Base-by-base conservation (phyloP, 2,888 invertebrate genomes). In the Stictocephala bisonia region DNA sequence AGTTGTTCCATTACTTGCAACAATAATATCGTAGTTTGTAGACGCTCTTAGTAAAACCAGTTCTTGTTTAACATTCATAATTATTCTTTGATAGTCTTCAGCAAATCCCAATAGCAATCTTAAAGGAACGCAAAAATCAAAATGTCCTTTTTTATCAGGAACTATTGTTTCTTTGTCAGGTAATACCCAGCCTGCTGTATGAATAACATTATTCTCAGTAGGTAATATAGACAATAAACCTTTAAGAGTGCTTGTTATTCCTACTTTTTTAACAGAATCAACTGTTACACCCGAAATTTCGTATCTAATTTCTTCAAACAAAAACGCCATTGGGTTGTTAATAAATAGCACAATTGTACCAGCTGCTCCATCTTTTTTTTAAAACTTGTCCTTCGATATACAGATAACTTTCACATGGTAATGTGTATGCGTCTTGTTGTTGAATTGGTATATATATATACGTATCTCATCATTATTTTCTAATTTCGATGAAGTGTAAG, bases 21-120 rank as follows among this genome's bases (percentile, higher is more conserved):
- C 11, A n/a, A 81, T 67, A 51, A 79, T 77, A 77, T 83, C 82
- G 3, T 77, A 40, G 67, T 82, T 80, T 4, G 75, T 78, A 18
- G 77, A 80, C 31, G 80, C 77, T 74, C 83, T 77, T 22, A 79
- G 78, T 13, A 84, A 71, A 58, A 73, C 60, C 3, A 75, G 66
- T 77, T 84, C 83, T 80, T 84, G 83, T 79, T 82, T 82, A 71
- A 80, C 80, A 77, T 84, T 84, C 0, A 83, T 75, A 69, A 83
- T 77, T 67, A 84, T 80, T 78, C 81, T 82, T 29, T 80, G 80
- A 74, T 82, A 84, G 77, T 84, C 81, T 77, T 83, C 82, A 41
- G 80, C 80, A 77, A 83, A 83, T 2, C 82, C 83, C n/a, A 83
- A 71, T 15, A 83, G 27, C 70, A 78, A 76, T 71, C 79, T 81